These are phyloP conservation scores for Heliothis subflexa DNA, from an alignment of 1,140 invertebrate genomes.

Conservation along the genomic window DNA sequence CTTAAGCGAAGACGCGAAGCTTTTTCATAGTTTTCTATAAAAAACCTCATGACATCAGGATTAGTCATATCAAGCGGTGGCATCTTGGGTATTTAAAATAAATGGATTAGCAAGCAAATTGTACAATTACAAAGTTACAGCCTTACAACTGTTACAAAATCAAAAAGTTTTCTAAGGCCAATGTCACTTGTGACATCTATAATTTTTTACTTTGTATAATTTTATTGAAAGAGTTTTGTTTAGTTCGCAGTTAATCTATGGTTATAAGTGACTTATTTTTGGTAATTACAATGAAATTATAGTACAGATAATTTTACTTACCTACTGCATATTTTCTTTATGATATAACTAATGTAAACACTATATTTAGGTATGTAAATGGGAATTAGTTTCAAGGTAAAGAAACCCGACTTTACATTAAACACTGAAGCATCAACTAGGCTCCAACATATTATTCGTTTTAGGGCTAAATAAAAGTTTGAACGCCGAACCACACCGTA, in stretches of 20 bases:
- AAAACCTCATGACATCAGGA: slow-evolving; percentile 59
- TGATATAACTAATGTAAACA: too few relatives aligned
- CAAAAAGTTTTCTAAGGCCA: too few relatives aligned
- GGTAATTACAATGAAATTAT: too few relatives aligned
- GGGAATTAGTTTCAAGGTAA: neutral
- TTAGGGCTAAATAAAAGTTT: slow-evolving; percentile 30
- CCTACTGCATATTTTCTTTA: too few relatives aligned
- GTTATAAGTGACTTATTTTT: too few relatives aligned
- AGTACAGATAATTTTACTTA: too few relatives aligned
- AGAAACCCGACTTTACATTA: neutral
- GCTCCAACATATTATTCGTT: neutral
- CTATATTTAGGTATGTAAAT: too few relatives aligned
- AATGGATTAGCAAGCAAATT: neutral
- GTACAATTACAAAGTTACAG: neutral
- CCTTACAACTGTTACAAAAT: too few relatives aligned
- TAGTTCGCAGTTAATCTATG: too few relatives aligned
- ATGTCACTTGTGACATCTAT: too few relatives aligned
- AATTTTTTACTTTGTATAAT: too few relatives aligned
- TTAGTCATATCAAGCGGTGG: slow-evolving; percentile 61
- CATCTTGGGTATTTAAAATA: slow-evolving; percentile 51
- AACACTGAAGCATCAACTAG: neutral
- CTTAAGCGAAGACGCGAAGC: slow-evolving; percentile 55
- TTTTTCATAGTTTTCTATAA: slow-evolving; percentile 62
- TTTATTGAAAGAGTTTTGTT: too few relatives aligned
- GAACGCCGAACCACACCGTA: neutral